A percentile compares a stretch with the other conserved stretches of the same genome.
These are phyloP conservation scores for Platorchestia sp. DNA, from an alignment of 1,140 invertebrate species.

Conservation along the genomic window DNA sequence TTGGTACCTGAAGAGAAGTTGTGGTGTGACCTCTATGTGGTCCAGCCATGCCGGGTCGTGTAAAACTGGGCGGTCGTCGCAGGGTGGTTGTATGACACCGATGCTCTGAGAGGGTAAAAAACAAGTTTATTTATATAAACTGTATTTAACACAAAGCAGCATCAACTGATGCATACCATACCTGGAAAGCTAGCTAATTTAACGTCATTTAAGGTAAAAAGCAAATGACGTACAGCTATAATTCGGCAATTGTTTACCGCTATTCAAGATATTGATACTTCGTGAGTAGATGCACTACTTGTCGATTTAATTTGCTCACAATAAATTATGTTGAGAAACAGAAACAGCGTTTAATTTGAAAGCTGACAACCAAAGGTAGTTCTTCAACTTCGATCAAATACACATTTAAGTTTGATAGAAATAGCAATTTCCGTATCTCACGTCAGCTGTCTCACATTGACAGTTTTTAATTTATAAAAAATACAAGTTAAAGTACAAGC, in stretches of 20 bases:
- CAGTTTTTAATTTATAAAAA: neutral
- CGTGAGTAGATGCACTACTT: too few species aligned
- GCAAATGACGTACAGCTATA: too few species aligned
- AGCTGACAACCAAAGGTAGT: too few species aligned
- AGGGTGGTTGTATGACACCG: slow-evolving; percentile 34
- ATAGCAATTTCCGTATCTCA: neutral
- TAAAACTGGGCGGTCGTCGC: slow-evolving; percentile 60
- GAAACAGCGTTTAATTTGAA: too few species aligned
- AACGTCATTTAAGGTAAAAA: neutral
- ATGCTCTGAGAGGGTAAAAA: neutral
- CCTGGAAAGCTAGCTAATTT: neutral
- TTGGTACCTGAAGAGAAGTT: slow-evolving; percentile 80
- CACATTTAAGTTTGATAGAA: too few species aligned
- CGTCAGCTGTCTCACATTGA: neutral
- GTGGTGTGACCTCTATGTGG: slow-evolving; percentile 76
- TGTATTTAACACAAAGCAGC: neutral
- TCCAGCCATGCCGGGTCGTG: slow-evolving; percentile 79
- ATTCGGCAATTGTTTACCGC: neutral
- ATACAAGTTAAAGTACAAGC: neutral
- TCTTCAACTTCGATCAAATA: too few species aligned
- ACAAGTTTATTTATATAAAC: neutral
- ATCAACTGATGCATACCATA: neutral
- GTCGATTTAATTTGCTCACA: too few species aligned
- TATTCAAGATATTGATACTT: too few species aligned
- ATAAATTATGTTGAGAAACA: too few species aligned